Evolutionary conservation across 2,797 vertebrate genomes (phyloP).

Genomic region (Arnoldichthys spilopterus): DNA sequence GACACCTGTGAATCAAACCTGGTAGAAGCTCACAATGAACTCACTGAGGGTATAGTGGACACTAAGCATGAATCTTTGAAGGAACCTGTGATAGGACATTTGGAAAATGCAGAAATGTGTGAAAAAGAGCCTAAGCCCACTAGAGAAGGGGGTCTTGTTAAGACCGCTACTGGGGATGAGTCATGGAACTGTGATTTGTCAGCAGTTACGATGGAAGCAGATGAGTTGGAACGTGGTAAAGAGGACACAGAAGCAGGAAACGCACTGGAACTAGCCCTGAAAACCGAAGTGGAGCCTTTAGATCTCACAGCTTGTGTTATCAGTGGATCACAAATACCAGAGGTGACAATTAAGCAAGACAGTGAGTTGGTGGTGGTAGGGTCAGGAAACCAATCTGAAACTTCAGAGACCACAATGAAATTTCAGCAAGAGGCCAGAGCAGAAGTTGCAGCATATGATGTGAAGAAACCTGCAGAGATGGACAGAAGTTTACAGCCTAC

Average conservation of each 20-base stretch:
- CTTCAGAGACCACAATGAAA: constrained; percentile 3
- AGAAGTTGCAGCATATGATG: constrained; percentile 26
- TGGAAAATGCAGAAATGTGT: background rate
- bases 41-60: background rate
- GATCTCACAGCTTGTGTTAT: background rate
- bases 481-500: background rate
- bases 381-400: constrained; percentile 17
- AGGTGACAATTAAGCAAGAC: constrained; percentile 20
- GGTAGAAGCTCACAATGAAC: background rate
- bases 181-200: constrained; percentile 1
- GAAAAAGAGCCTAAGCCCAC: background rate
- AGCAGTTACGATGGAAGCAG: background rate
- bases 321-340: background rate
- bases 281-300: background rate
- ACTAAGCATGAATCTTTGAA: background rate
- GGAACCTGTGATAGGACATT: background rate
- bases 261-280: background rate
- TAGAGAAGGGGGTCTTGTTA: background rate
- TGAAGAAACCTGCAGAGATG: constrained; percentile 25
- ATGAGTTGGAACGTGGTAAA: constrained; percentile 22
- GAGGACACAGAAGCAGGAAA: constrained; percentile 22
- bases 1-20: background rate
- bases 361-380: background rate
- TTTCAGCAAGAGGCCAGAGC: background rate
- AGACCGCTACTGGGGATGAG: constrained; percentile 1